A percentile compares a stretch with the other conserved stretches of the same genome.
phyloP scores from a whole-genome alignment of 2,797 vertebrate species.

The Channallabes apus region DNA sequence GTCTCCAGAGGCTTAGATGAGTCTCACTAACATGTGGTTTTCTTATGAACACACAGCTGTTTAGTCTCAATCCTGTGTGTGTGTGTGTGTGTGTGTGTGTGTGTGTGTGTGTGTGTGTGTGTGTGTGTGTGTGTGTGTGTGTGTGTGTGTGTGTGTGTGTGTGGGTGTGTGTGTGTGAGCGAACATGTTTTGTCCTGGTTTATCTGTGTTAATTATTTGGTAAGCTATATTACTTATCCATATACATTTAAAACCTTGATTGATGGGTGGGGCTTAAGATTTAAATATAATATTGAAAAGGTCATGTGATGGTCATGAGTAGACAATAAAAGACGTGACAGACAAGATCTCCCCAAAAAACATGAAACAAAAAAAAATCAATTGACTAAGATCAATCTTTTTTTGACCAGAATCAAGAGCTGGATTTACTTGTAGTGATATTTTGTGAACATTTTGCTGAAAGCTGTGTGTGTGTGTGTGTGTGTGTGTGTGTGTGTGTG shows the following conservation, averaged over 20 bases:
- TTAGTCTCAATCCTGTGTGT: too few relatives aligned
- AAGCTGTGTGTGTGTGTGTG: constrained; percentile 18
- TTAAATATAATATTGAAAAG: background rate
- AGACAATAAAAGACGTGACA: background rate
- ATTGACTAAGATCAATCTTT: background rate
- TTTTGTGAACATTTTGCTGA: background rate
- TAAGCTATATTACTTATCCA: too few relatives aligned
- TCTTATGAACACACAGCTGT: too few relatives aligned
- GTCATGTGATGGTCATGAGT: background rate
- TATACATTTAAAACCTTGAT: background rate
- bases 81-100: too few relatives aligned
- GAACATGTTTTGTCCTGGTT: background rate
- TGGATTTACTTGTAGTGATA: background rate
- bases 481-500: constrained; percentile 45
- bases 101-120: too few relatives aligned
- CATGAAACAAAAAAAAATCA: background rate
- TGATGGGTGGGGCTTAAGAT: background rate
- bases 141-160: too few relatives aligned
- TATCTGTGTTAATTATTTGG: background rate
- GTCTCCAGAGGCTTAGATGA: too few relatives aligned
- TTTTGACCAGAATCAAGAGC: too few relatives aligned
- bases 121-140: too few relatives aligned
- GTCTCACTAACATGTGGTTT: too few relatives aligned
- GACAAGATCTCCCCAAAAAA: background rate
- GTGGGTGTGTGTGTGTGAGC: too few relatives aligned